A percentile compares a stretch with the other conserved stretches of the same genome.
phyloP scores from a whole-genome alignment of 2,113 vertebrate genomes.

The Cyanistes caeruleus region DNA sequence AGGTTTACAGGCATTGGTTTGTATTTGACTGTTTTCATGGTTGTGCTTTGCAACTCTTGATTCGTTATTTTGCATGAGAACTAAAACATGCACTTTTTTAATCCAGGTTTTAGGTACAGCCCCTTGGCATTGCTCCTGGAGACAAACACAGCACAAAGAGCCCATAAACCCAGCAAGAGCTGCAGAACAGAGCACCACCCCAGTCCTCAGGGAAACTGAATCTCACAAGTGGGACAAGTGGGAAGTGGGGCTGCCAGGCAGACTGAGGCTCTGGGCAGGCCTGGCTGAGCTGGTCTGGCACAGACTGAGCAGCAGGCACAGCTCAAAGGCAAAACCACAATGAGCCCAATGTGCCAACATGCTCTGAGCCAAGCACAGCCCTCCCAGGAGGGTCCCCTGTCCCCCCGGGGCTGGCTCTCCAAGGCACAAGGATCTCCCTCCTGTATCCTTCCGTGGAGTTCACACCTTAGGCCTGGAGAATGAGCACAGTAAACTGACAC shows the following conservation, averaged over 20 bases:
- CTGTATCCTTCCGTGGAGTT: background rate
- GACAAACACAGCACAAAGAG: background rate
- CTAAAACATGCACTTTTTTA: background rate
- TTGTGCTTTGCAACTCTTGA: background rate
- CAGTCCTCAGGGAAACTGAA: background rate
- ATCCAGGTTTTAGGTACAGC: background rate
- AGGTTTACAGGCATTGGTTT: background rate
- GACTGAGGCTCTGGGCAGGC: background rate
- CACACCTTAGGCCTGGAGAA: background rate
- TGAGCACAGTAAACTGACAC: background rate
- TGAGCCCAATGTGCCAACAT: background rate
- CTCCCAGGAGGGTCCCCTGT: background rate
- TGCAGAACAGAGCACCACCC: background rate
- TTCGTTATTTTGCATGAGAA: background rate
- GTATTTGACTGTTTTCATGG: background rate
- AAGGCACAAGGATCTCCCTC: background rate
- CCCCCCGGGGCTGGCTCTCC: accelerated
- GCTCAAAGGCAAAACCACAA: background rate
- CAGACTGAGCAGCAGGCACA: background rate
- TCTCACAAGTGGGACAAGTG: background rate
- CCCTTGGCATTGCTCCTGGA: background rate
- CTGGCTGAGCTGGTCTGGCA: background rate
- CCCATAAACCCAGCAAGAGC: background rate
- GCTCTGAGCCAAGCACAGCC: background rate
- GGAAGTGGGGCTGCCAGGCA: background rate